These are phyloP conservation scores for Clarias pachynema DNA, from an alignment of 2,797 vertebrate genomes.

Conservation along the genomic window DNA sequence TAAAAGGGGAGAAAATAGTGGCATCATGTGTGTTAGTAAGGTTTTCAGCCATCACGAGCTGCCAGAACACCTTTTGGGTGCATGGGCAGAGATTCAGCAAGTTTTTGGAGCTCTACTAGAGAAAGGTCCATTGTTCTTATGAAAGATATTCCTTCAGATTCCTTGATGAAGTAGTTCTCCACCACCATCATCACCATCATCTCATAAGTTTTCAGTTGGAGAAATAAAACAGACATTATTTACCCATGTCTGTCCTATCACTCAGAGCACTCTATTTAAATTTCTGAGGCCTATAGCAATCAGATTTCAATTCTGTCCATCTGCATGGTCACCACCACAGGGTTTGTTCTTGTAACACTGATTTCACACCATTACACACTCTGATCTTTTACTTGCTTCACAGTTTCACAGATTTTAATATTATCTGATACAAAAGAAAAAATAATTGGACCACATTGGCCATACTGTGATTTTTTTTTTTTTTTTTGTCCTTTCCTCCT, in stretches of 20 bases:
- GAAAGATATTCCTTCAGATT: neutral
- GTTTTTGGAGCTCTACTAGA: neutral
- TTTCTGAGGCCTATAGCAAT: neutral
- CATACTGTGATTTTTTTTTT: neutral
- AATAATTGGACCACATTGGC: constrained; percentile 14
- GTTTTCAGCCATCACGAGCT: neutral
- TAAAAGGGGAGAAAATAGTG: neutral
- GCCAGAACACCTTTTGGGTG: neutral
- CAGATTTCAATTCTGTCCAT: neutral
- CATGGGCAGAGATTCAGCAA: neutral
- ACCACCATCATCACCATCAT: neutral
- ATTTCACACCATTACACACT: neutral
- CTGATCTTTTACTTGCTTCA: neutral
- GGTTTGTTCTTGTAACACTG: neutral
- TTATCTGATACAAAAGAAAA: constrained; percentile 7
- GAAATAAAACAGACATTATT: neutral
- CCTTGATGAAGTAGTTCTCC: neutral
- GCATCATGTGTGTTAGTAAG: neutral
- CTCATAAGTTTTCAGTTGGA: neutral
- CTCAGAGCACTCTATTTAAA: neutral
- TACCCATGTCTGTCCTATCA: neutral
- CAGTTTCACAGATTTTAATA: constrained; percentile 1
- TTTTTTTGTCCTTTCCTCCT: neutral
- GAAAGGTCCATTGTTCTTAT: neutral
- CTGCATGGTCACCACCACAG: neutral